These are phyloP conservation scores for Bufo gargarizans DNA, from an alignment of 2,113 vertebrate species.

Conservation along the genomic window DNA sequence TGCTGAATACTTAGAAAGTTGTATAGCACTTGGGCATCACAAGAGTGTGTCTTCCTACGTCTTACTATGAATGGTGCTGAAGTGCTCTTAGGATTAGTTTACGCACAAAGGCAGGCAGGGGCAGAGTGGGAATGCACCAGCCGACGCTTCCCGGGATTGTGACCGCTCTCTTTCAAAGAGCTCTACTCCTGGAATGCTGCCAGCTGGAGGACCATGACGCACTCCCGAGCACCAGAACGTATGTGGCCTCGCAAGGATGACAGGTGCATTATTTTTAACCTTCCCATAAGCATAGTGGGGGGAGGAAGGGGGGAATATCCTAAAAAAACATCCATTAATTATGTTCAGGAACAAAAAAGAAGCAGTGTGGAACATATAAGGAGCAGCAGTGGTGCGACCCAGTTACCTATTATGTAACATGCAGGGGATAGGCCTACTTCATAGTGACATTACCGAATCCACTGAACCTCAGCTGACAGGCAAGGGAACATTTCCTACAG, in stretches of 20 bases:
- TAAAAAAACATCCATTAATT: conserved; percentile 54
- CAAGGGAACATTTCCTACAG: background rate
- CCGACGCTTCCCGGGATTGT: conserved; percentile 46
- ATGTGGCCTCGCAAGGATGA: conserved; percentile 9
- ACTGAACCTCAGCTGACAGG: background rate
- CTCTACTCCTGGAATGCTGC: conserved; percentile 50
- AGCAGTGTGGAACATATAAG: conserved; percentile 22
- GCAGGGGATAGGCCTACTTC: background rate
- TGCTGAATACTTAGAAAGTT: background rate
- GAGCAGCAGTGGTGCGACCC: background rate
- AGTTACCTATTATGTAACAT: background rate
- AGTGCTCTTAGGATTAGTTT: conserved; percentile 54
- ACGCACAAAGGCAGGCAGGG: conserved; percentile 31
- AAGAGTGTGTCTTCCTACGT: conserved; percentile 55
- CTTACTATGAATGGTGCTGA: conserved; percentile 64
- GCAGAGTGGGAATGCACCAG: conserved; percentile 26
- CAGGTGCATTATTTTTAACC: conserved; percentile 60
- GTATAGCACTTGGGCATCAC: conserved; percentile 20
- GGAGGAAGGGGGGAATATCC: conserved; percentile 35
- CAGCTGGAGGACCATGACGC: conserved; percentile 49
- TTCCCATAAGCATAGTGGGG: background rate
- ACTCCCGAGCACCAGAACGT: background rate
- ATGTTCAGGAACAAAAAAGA: conserved; percentile 26
- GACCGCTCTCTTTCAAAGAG: conserved; percentile 18
- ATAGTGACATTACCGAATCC: background rate